Evolutionary conservation across 2,888 invertebrate genomes (phyloP), one percentile per base, ranked within the genome.

Genomic region (Lottia scabra): DNA sequence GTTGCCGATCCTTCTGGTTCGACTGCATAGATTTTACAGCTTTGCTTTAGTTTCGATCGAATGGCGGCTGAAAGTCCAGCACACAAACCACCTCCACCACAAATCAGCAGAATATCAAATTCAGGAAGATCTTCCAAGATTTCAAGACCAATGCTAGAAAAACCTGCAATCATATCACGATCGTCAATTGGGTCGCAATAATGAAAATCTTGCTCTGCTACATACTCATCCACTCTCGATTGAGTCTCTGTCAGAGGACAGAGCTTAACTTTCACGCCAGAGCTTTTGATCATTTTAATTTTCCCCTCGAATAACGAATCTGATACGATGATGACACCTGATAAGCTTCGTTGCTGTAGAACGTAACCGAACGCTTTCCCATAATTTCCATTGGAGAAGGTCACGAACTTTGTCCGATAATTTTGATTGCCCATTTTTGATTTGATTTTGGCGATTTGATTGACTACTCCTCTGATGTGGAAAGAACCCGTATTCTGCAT

Each of bases 361-460:
- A 84, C 80, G 70, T 82, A 80, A 8, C 88, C 87, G 77, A 89
- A 89, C 3, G 89, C 85, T 71, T 85, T 87, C n/a, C 89, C 89
- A 80, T 88, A 89, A 73, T 89, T 89, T 23, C 89, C 89, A 23
- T 87, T 89, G 23, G 89, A 89, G 79, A 87, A 83, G 0, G 88
- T 85, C 10, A 89, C 79, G 27, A 86, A 78, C n/a, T 67, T 79
- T 23, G 75, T 72, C 1, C 69, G 10, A 19, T 15, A 23, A 8
- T 75, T 75, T 13, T 82, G 81, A 65, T 74, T 66, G 30, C 72
- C 77, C 1, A 78, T 78, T 38, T 80, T 80, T 23, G 71, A 65
- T 23, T 81, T 80, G 13, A 86, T 64, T 56, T 81, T 71, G 15
- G 78, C 71, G 78, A 89, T 78, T 73, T 89, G 88, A 72, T 87